These are phyloP conservation scores for Elachura formosa DNA, from an alignment of 2,113 vertebrate genomes.

Conservation along the genomic window DNA sequence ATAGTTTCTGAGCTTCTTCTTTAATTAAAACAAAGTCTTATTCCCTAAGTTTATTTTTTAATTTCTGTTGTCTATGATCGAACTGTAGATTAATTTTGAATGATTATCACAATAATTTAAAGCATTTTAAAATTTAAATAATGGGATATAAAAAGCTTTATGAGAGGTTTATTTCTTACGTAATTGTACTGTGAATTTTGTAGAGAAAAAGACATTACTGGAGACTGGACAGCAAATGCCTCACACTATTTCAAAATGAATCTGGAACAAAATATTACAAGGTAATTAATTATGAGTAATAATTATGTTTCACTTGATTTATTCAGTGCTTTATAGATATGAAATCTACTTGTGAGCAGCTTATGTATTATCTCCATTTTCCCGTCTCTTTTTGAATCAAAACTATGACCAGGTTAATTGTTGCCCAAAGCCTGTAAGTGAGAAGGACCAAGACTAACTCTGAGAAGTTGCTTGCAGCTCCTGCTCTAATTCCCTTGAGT, in stretches of 20 bases:
- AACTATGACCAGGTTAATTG: background rate
- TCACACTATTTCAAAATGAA: slow-evolving; percentile 96
- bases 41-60: background rate
- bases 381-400: background rate
- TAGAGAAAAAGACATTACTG: slow-evolving; percentile 98
- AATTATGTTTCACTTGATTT: background rate
- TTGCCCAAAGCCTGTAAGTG: background rate
- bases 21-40: background rate
- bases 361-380: background rate
- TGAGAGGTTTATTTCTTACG: background rate
- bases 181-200: slow-evolving; percentile 44
- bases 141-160: background rate
- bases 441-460: background rate
- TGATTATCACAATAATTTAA: background rate
- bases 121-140: background rate
- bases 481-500: background rate
- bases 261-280: slow-evolving; percentile 97
- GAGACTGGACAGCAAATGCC: slow-evolving; percentile 95
- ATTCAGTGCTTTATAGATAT: background rate
- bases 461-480: slow-evolving; percentile 8
- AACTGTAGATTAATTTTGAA: background rate
- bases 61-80: background rate
- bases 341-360: background rate
- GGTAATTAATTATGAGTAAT: slow-evolving; percentile 63
- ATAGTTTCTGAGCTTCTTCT: background rate